Evolutionary conservation across 1,140 invertebrate species (phyloP).

Genomic region (Zaprionus ornatus): DNA sequence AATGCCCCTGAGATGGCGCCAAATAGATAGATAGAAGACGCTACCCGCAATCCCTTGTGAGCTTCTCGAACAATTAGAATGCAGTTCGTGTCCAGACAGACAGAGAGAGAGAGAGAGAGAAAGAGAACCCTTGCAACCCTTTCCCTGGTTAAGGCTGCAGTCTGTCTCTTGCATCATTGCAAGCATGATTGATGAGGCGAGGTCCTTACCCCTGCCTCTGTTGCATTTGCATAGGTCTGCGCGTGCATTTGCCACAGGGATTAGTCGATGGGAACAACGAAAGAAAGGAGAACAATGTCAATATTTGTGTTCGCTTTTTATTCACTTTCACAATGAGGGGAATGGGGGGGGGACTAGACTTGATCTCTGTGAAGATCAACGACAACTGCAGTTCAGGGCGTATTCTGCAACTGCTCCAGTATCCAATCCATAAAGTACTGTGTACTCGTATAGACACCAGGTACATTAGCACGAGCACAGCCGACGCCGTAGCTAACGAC

Average conservation of each 20-base stretch:
- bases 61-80: constrained; percentile 53
- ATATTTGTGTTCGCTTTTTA: constrained; percentile 45
- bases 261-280: constrained; percentile 65
- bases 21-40: constrained; percentile 11
- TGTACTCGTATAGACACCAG: constrained; percentile 90
- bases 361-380: neutral
- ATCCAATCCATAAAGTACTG: constrained; percentile 86
- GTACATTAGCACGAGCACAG: constrained; percentile 88
- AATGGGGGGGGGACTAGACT: neutral
- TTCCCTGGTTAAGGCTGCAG: neutral
- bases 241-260: constrained; percentile 35
- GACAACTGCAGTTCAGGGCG: constrained; percentile 27
- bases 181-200: constrained; percentile 59
- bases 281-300: constrained; percentile 35
- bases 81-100: constrained; percentile 55
- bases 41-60: constrained; percentile 46
- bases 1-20: constrained; percentile 56
- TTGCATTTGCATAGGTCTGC: constrained; percentile 53
- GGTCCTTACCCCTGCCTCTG: constrained; percentile 22
- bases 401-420: constrained; percentile 56
- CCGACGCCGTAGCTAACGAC: constrained; percentile 89
- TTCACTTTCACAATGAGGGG: constrained; percentile 2
- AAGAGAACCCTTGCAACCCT: neutral
- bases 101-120: neutral
- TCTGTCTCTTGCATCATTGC: constrained; percentile 43